A percentile compares a stretch with the other conserved stretches of the same genome.
Evolutionary conservation across 2,888 invertebrate genomes (phyloP).

Genomic region (Himalopsyche japonica): DNA sequence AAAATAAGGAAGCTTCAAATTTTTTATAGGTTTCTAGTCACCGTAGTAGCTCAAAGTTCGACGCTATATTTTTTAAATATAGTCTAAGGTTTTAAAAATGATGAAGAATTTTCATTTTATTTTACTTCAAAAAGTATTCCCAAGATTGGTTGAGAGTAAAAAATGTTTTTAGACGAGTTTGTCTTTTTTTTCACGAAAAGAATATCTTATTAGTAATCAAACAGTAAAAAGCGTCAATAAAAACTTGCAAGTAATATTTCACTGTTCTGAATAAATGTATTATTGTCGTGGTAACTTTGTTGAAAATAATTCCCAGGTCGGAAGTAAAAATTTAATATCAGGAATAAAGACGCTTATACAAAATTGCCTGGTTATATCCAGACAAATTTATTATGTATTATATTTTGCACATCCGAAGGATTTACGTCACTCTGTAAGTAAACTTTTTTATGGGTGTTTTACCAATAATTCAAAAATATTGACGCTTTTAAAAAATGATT

Average conservation of each 20-base stretch:
- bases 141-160: no score
- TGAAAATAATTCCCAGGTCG: neutral
- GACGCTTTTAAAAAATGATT: no score
- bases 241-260: neutral
- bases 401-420: neutral
- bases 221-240: neutral
- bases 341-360: neutral
- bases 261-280: neutral
- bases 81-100: no score
- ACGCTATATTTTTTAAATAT: no score
- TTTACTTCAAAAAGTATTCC: no score
- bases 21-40: no score
- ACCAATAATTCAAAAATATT: no score
- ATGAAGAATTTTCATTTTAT: no score
- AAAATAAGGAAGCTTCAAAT: no score
- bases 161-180: neutral
- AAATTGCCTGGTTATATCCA: neutral
- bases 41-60: no score
- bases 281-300: neutral
- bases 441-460: neutral
- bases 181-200: neutral
- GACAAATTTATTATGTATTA: neutral
- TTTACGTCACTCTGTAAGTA: neutral
- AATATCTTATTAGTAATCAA: neutral
- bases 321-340: neutral